These are phyloP conservation scores for Camponotus pennsylvanicus DNA, from an alignment of 1,140 invertebrate species.

Conservation along the genomic window DNA sequence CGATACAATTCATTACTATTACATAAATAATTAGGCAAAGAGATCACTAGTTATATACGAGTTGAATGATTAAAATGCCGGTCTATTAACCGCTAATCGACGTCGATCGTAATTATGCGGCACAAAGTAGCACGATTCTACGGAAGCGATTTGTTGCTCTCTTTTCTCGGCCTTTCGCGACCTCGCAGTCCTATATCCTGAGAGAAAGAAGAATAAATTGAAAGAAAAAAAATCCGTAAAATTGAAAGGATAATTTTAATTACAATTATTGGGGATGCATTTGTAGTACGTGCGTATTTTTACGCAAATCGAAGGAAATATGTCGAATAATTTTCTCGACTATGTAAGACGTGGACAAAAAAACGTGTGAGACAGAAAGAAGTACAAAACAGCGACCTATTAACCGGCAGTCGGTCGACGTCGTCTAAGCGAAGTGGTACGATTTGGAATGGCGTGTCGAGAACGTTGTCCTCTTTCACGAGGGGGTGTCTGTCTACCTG, in stretches of 20 bases:
- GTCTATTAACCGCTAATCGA: slow-evolving; percentile 58
- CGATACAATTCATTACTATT: slow-evolving; percentile 39
- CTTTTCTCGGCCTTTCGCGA: slow-evolving; percentile 48
- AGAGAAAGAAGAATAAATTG: background rate
- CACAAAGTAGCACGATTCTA: slow-evolving; percentile 37
- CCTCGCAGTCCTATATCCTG: background rate
- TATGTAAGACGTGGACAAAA: background rate
- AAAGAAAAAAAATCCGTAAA: background rate
- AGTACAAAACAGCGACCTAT: slow-evolving; percentile 25
- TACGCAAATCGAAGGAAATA: background rate
- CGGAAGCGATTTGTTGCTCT: slow-evolving; percentile 58
- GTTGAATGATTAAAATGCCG: slow-evolving; percentile 55
- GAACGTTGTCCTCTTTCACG: slow-evolving; percentile 65
- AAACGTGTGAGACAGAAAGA: background rate
- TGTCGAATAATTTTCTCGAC: background rate
- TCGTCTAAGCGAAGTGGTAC: slow-evolving; percentile 55
- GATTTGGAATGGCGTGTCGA: slow-evolving; percentile 34
- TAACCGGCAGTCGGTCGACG: slow-evolving; percentile 18
- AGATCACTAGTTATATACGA: slow-evolving; percentile 31
- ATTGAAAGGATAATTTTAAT: slow-evolving; percentile 32
- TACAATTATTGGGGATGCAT: background rate
- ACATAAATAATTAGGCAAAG: slow-evolving; percentile 52
- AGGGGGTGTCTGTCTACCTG: slow-evolving; percentile 15
- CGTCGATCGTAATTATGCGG: slow-evolving; percentile 36
- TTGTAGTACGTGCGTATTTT: background rate